Evolutionary conservation across 2,888 invertebrate genomes (phyloP).

Genomic region (Protonemura montana): DNA sequence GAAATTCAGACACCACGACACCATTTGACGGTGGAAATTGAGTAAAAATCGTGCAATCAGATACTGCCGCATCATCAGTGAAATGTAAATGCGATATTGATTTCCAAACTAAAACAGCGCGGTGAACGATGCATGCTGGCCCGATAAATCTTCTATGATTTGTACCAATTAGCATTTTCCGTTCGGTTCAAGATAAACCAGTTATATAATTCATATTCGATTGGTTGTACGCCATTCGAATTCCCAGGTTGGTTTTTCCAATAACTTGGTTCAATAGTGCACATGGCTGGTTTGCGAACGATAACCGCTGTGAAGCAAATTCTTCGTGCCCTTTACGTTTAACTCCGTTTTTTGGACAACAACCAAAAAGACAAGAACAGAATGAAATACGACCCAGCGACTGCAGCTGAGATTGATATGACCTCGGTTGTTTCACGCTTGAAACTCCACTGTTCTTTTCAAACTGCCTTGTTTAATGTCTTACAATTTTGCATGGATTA

Average conservation of each 20-base stretch:
- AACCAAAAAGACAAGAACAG: conserved; percentile 35
- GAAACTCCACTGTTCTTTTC: neutral
- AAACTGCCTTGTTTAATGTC: neutral
- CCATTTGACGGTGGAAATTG: neutral
- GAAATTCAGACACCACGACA: neutral
- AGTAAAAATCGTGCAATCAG: neutral
- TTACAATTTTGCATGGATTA: conserved; percentile 2
- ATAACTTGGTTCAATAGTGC: conserved; percentile 27
- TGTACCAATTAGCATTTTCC: conserved; percentile 27
- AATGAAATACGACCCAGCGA: neutral
- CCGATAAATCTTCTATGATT: conserved; percentile 25
- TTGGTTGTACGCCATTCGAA: neutral
- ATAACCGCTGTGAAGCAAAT: conserved; percentile 13
- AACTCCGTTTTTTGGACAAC: conserved; percentile 32
- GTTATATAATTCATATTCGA: conserved; percentile 9
- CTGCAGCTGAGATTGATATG: neutral
- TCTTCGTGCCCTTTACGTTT: conserved; percentile 25
- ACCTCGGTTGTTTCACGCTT: neutral
- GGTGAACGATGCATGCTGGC: neutral
- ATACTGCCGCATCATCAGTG: neutral
- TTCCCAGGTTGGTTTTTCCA: conserved; percentile 14
- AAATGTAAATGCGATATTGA: conserved; percentile 12
- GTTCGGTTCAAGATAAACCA: conserved; percentile 16
- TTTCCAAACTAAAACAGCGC: neutral
- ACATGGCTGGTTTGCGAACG: conserved; percentile 25